A percentile compares a stretch with the other conserved stretches of the same genome.
These are phyloP conservation scores for Panthera leo DNA, from an alignment of 2,113 vertebrate genomes.

Conservation along the genomic window DNA sequence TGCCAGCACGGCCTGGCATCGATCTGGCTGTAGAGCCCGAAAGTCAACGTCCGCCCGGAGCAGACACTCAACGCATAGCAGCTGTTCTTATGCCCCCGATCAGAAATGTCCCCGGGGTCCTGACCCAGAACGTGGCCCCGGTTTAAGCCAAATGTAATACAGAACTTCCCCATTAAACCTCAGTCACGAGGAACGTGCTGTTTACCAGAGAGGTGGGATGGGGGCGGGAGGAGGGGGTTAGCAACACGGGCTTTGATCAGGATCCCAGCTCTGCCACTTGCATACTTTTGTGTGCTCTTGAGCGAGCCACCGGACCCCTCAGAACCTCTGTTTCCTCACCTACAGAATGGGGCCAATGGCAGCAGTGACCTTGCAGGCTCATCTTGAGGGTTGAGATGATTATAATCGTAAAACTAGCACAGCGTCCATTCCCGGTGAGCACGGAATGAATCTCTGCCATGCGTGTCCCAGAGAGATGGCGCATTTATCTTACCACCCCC, in stretches of 20 bases:
- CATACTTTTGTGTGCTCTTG: neutral
- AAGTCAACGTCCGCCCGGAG: neutral
- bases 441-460: rapidly evolving
- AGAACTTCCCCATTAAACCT: neutral
- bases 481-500: neutral
- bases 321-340: neutral
- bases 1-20: rapidly evolving
- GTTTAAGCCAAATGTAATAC: neutral
- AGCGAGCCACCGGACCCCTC: neutral
- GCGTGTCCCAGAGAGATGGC: neutral
- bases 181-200: rapidly evolving
- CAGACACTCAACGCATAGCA: rapidly evolving
- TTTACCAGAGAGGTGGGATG: neutral
- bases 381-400: neutral
- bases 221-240: rapidly evolving
- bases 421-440: rapidly evolving
- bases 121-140: neutral
- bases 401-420: neutral
- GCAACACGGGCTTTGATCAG: neutral
- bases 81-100: neutral
- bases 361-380: neutral
- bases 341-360: neutral
- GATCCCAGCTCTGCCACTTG: neutral
- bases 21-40: neutral
- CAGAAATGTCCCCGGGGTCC: neutral